Percentiles rank a stretch among this genome's conserved stretches.
phyloP scores from a whole-genome alignment of 1,140 invertebrate species.

The Meloidogyne floridensis region DNA sequence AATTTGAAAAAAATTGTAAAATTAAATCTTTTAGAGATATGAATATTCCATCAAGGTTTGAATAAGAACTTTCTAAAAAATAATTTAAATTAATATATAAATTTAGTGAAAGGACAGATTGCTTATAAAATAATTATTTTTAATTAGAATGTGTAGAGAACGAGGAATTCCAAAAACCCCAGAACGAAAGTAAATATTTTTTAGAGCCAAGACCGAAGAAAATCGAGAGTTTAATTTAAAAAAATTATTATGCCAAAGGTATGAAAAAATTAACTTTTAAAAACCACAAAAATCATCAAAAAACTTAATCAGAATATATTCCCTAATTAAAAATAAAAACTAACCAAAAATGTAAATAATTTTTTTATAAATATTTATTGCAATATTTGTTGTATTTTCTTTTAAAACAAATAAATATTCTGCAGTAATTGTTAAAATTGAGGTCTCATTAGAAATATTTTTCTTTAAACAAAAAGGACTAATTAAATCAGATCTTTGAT shows the following conservation, averaged over 20 bases:
- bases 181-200: too few species aligned
- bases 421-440: not conserved
- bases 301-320: too few species aligned
- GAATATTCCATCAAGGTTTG: not conserved
- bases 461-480: not conserved
- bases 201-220: too few species aligned
- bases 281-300: too few species aligned
- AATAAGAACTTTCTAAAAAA: not conserved
- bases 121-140: too few species aligned
- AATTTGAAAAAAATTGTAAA: not conserved
- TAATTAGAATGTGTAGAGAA: too few species aligned
- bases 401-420: not conserved
- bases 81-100: not conserved
- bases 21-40: too few species aligned
- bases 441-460: not conserved
- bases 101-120: too few species aligned
- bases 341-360: not conserved
- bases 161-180: too few species aligned
- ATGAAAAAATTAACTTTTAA: too few species aligned
- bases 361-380: not conserved
- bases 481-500: not conserved
- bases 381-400: slow-evolving; percentile 1
- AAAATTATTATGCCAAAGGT: not conserved
- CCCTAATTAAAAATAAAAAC: not conserved
- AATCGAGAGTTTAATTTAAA: too few species aligned